These are phyloP conservation scores for Ptiloglossa arizonensis DNA, from an alignment of 1,140 invertebrate species.

Conservation along the genomic window DNA sequence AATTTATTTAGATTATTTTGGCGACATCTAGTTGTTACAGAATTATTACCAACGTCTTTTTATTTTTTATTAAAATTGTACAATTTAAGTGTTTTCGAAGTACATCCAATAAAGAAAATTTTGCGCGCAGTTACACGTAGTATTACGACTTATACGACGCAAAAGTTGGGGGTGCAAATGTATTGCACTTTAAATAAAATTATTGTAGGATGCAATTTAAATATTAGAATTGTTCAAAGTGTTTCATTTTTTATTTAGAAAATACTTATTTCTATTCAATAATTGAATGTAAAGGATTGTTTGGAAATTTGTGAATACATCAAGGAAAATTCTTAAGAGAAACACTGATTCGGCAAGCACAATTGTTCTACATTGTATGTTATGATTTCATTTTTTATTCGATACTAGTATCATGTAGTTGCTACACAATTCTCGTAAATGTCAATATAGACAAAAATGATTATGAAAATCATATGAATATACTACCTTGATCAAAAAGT, in stretches of 20 bases:
- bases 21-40: too few relatives aligned
- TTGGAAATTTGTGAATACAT: not conserved
- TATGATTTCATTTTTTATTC: conserved; percentile 47
- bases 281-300: not conserved
- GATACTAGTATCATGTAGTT: conserved; percentile 45
- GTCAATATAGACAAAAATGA: conserved; percentile 47
- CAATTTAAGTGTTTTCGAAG: too few relatives aligned
- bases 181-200: not conserved
- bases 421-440: conserved; percentile 55
- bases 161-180: not conserved
- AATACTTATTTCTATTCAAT: not conserved
- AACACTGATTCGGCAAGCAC: not conserved
- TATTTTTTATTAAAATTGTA: too few relatives aligned
- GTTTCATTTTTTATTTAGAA: not conserved
- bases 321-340: not conserved
- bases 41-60: too few relatives aligned
- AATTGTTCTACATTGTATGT: not conserved
- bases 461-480: conserved; percentile 44
- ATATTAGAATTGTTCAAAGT: not conserved
- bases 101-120: too few relatives aligned
- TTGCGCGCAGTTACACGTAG: too few relatives aligned
- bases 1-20: too few relatives aligned
- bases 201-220: not conserved
- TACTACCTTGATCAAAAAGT: too few relatives aligned
- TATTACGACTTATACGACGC: too few relatives aligned